Evolutionary conservation across 2,113 vertebrate genomes (phyloP).

Genomic region (Catharus minimus): DNA sequence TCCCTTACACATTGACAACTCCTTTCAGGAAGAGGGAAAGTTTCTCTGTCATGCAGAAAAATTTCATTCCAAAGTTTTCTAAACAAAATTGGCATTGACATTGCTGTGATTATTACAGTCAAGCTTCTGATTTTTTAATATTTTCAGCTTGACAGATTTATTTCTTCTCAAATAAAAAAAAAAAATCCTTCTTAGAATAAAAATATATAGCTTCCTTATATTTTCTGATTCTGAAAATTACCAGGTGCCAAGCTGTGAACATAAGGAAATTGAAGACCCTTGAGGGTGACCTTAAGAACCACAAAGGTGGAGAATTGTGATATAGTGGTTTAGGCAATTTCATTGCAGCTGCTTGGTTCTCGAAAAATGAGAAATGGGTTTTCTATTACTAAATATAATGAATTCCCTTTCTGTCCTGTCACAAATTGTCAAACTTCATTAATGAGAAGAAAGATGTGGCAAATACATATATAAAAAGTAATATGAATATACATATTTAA

Average conservation of each 20-base stretch:
- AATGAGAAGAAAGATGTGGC: constrained; percentile 59
- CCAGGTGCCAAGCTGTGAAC: constrained; percentile 69
- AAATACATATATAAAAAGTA: background rate
- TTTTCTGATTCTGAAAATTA: constrained; percentile 74
- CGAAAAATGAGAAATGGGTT: constrained; percentile 81
- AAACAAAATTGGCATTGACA: constrained; percentile 70
- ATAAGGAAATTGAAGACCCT: constrained; percentile 77
- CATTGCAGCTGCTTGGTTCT: constrained; percentile 55
- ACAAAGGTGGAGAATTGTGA: constrained; percentile 63
- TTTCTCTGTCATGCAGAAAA: constrained; percentile 36
- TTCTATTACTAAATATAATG: constrained; percentile 84
- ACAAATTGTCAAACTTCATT: constrained; percentile 83
- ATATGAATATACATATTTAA: constrained; percentile 3
- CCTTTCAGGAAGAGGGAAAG: background rate
- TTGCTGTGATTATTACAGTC: constrained; percentile 76
- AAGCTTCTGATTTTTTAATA: constrained; percentile 78
- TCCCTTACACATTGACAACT: constrained; percentile 27
- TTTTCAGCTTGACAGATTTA: constrained; percentile 79
- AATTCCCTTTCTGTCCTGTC: constrained; percentile 77
- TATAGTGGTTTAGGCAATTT: constrained; percentile 74
- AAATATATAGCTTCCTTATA: constrained; percentile 65
- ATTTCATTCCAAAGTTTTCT: background rate
- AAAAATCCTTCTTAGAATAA: constrained; percentile 69
- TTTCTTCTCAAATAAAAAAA: constrained; percentile 74
- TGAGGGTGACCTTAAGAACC: constrained; percentile 71